Base-by-base conservation (phyloP, 2,113 vertebrate species). In the Myodes glareolus region DNA sequence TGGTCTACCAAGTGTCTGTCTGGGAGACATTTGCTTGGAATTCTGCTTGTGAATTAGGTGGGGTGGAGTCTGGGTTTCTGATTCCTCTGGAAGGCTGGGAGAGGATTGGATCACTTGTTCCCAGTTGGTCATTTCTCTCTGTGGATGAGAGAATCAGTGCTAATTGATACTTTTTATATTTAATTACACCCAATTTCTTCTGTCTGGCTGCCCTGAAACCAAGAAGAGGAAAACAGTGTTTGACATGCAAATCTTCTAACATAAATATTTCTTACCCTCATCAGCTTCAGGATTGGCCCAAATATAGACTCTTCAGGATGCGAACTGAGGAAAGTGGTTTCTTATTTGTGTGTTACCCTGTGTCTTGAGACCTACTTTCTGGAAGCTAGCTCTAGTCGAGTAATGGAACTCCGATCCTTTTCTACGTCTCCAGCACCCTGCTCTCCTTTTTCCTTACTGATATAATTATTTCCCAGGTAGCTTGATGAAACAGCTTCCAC, bases 121-220 rank as follows among this genome's bases (percentile, higher is more conserved):
- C 97, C 98, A 97, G 97, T 98, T 98, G 98, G 98, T 97, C 98
- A 98, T 98, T 98, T 98, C 88, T 94, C 97, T 98, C 96, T 70
- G 85, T 94, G 95, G 98, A 98, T 98, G 97, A 97, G 97, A 98
- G 97, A 99, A 98, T 99, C 98, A 98, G 97, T 97, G 98, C 97
- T 99, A 99, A 99, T 98, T 99, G 98, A 98, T 98, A 98, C 98
- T 98, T 97, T 98, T 98, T 97, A 97, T 98, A 97, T 98, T 98
- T 99, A 98, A 99, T 99, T 99, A 97, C 97, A 98, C 97, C 98
- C 98, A 98, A 99, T 99, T 98, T 99, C 87, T 99, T 99, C 98
- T 99, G 98, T 98, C 98, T 99, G 98, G 97, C 98, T 98, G 98
- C 98, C 97, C 98, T 97, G 98, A 98, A 98, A 98, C 97, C 95